Evolutionary conservation across 2,113 vertebrate species (phyloP).

Genomic region (Phycodurus eques): DNA sequence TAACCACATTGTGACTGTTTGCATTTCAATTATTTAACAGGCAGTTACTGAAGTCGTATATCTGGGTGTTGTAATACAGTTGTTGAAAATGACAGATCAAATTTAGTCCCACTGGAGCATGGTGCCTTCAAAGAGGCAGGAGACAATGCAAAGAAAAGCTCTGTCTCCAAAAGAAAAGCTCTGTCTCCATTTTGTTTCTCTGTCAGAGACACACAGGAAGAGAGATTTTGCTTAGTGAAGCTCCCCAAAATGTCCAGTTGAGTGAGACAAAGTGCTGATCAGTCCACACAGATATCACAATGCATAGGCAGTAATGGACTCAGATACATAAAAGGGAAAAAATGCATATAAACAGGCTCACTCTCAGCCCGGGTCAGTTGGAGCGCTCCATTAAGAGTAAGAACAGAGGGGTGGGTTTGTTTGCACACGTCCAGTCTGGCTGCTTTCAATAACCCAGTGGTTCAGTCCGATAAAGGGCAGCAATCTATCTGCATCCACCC

Average conservation of each 20-base stretch:
- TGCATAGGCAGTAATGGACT: conserved; percentile 25
- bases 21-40: conserved; percentile 55
- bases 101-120: conserved; percentile 18
- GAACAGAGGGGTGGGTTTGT: conserved; percentile 52
- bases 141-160: conserved; percentile 52
- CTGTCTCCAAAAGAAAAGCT: conserved; percentile 67
- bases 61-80: conserved; percentile 32
- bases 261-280: conserved; percentile 35
- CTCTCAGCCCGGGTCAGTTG: conserved; percentile 50
- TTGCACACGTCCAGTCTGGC: conserved; percentile 46
- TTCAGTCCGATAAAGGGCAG: conserved; percentile 78
- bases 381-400: conserved; percentile 56
- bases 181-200: conserved; percentile 72
- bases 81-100: conserved; percentile 30
- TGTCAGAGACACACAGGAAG: conserved; percentile 63
- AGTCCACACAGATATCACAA: conserved; percentile 7
- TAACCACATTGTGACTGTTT: conserved; percentile 33
- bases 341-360: conserved; percentile 30
- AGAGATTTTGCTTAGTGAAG: conserved; percentile 40
- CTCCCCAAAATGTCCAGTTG: conserved; percentile 44
- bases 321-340: conserved; percentile 18
- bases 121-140: conserved; percentile 32
- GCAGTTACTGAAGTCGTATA: conserved; percentile 42
- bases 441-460: conserved; percentile 68
- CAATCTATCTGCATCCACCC: conserved; percentile 76